Evolutionary conservation across 1,140 invertebrate genomes (phyloP).

Genomic region (Drosophila insularis): DNA sequence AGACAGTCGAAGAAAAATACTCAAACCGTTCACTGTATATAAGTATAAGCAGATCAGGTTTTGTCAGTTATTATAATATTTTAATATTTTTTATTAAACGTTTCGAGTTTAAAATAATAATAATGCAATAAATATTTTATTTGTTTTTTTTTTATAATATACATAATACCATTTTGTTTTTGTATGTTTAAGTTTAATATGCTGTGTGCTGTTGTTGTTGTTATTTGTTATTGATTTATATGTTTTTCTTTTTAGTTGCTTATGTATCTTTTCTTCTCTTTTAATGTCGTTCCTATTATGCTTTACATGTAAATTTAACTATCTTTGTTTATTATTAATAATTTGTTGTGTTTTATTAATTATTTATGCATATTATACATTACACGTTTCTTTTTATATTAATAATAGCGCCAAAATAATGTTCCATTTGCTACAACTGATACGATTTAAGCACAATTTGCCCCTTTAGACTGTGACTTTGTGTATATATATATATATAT

Average conservation of each 20-base stretch:
- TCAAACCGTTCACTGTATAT: too few relatives aligned
- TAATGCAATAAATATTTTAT: slow-evolving; percentile 66
- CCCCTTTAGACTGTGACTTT: slow-evolving; percentile 15
- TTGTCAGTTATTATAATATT: slow-evolving; percentile 31
- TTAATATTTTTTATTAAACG: slow-evolving; percentile 72
- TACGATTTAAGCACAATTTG: slow-evolving; percentile 17
- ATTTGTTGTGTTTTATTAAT: slow-evolving; percentile 46
- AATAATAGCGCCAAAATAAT: slow-evolving; percentile 78
- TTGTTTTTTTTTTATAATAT: slow-evolving; percentile 55
- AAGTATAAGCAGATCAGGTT: too few relatives aligned
- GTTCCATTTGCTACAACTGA: slow-evolving; percentile 76
- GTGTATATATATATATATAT: slow-evolving; percentile 25
- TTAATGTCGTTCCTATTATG: slow-evolving; percentile 37
- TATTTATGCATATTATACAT: slow-evolving; percentile 65
- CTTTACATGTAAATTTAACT: slow-evolving; percentile 77
- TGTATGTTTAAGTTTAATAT: slow-evolving; percentile 72
- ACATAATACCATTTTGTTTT: slow-evolving; percentile 72
- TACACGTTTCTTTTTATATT: slow-evolving; percentile 33
- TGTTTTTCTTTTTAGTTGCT: slow-evolving; percentile 21
- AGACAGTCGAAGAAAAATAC: too few relatives aligned
- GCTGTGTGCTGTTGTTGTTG: slow-evolving; percentile 50
- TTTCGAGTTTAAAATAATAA: slow-evolving; percentile 77
- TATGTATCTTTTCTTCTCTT: slow-evolving; percentile 13
- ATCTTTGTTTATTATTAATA: slow-evolving; percentile 45
- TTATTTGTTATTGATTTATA: slow-evolving; percentile 19